Base-by-base conservation (phyloP, 2,797 vertebrate genomes). In the Lerista edwardsae region DNA sequence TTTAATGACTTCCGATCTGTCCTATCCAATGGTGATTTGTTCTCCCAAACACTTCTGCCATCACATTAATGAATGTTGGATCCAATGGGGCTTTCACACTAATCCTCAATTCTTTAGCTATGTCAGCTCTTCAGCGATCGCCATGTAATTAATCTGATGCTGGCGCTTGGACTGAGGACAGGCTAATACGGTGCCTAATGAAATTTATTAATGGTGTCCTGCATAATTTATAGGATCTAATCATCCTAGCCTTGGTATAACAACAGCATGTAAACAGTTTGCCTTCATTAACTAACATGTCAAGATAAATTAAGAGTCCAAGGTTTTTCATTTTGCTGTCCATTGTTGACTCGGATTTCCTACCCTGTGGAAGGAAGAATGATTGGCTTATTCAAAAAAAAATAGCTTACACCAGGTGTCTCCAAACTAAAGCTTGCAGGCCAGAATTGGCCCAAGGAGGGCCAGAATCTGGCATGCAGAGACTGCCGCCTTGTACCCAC, bases 141-240 rank as follows among this genome's bases (percentile, higher is more conserved):
- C 89, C 68, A 3, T 89, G 90, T 91, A 93, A 94, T 94, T 93
- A 93, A 93, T 93, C 34, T 19, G 87, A 83, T 44, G 87, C 83
- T 69, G 72, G 73, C 84, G 72, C 65, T 76, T 89, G 36, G 79
- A 87, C 88, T 79, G 39, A 90, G 86, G 82, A 88, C 71, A 82
- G 79, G 84, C 55, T 90, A 91, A 91, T 93, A 82, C 84, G 80
- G 84, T 73, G 88, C 75, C 85, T 90, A 92, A 94, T 90, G 86
- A 94, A 95, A 93, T 15, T 90, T 93, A 93, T 93, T 94, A 93
- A 92, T 88, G 87, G 19, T 88, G 68, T 83, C 88, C 91, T 93
- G 83, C 84, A 91, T 93, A 93, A 94, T 92, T 93, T 93, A 95
- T 88, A 73, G 78, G 12, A 84, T 87, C 87, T 90, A 91, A 88